Evolutionary conservation across 2,113 vertebrate species (phyloP).

Genomic region (Pholis gunnellus): DNA sequence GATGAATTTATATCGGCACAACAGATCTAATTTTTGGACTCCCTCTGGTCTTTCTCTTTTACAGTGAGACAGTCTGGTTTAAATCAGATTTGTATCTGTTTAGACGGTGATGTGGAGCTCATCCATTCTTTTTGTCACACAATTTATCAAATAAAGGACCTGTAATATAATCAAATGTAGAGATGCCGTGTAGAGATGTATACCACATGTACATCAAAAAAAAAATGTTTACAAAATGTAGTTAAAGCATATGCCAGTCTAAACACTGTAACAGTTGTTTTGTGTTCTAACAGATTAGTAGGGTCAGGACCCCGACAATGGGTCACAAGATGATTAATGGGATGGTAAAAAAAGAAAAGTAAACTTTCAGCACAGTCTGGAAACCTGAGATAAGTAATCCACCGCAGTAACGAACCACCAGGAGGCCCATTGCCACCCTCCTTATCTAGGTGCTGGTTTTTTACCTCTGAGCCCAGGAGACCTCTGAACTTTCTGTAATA

Average conservation of each 20-base stretch:
- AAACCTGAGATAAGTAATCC: neutral
- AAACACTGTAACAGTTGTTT: neutral
- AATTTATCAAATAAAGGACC: conserved; percentile 7
- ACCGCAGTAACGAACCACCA: neutral
- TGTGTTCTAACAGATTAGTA: neutral
- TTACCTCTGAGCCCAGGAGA: conserved; percentile 1
- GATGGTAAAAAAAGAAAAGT: neutral
- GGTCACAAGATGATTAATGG: neutral
- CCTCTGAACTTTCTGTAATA: conserved; percentile 30
- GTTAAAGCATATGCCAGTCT: neutral
- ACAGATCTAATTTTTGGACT: conserved; percentile 45
- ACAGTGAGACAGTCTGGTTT: conserved; percentile 55
- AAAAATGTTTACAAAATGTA: neutral
- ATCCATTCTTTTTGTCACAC: conserved; percentile 35
- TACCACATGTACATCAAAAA: neutral
- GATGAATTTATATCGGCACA: conserved; percentile 25
- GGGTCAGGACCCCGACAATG: neutral
- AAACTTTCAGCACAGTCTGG: neutral
- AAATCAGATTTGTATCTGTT: conserved; percentile 61
- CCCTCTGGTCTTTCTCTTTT: conserved; percentile 47
- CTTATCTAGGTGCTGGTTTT: neutral
- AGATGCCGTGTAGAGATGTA: neutral
- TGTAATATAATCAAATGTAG: conserved; percentile 8
- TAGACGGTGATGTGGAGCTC: conserved; percentile 57
- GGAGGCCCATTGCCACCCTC: neutral